Base-by-base conservation (phyloP, 2,888 invertebrate genomes). In the Periphyllus acericola region DNA sequence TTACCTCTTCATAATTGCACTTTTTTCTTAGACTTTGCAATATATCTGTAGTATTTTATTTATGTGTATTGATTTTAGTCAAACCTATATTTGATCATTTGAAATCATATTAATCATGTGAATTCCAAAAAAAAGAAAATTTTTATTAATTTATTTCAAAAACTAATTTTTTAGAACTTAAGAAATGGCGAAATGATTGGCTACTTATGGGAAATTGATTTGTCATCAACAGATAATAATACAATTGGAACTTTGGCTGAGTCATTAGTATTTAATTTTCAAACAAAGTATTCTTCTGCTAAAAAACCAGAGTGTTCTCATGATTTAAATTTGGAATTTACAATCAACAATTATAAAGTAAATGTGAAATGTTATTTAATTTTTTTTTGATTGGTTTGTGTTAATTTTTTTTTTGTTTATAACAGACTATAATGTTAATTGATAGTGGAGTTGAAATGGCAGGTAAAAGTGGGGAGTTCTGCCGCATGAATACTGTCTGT, bases 401-500 rank as follows among this genome's bases (percentile, higher is more conserved):
- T 60, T 9, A 29, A n/a, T 68, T 46, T 36, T 19, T 75, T 46
- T 2, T 8, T 6, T 52, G 36, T 75, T 21, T 85, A 36, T 8
- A 74, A 81, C 19, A 87, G 87, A 87, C 87, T 25, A 9, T 81
- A 46, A 40, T 87, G 21, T 71, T 87, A 46, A 81, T 87, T n/a
- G 80, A 87, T 81, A 87, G 81, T 87, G 80, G 74, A 66, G 81
- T 87, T 66, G 87, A 87, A 81, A 74, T 87, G 46, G 80, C 87
- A 17, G 79, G 81, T 66, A 87, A 87, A 87, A 87, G 40, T 87
- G 87, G 87, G 46, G 98, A 98, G 91, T 95, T 97, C 91, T 98
- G 97, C 91, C 94, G 97, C 86, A 96, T 97, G 74, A 97, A 97
- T 89, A 95, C 96, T 89, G 95, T 97, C 91, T 98, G 98, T 92